Conservation (phyloP, 2,888 invertebrate genomes). For the Acanthosepion pharaonis region DNA sequence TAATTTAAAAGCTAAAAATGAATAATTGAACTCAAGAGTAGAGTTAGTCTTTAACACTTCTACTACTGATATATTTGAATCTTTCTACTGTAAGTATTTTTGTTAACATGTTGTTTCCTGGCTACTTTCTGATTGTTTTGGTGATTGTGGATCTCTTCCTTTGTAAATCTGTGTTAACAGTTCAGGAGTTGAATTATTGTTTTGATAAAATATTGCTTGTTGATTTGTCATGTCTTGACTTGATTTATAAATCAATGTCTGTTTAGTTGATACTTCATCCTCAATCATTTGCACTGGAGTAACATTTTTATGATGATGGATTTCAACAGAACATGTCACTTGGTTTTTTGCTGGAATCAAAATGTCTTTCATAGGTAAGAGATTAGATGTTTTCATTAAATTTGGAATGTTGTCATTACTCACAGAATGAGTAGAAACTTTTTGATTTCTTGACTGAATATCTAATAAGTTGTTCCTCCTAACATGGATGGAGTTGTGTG, state of each 20-base stretch:
- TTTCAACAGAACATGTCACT: conserved; percentile 67
- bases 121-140: conserved; percentile 43
- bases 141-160: conserved; percentile 33
- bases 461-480: conserved; percentile 35
- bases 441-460: conserved; percentile 25
- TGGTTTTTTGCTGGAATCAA: conserved; percentile 63
- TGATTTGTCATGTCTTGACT: conserved; percentile 35
- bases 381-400: conserved; percentile 35
- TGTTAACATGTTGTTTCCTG: conserved; percentile 45
- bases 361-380: conserved; percentile 24
- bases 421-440: conserved; percentile 43
- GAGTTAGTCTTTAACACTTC: too few species aligned
- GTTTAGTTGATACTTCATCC: conserved; percentile 38
- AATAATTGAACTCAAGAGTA: too few species aligned
- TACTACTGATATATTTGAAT: neutral
- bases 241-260: neutral
- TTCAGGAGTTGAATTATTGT: conserved; percentile 41
- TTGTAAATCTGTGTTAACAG: conserved; percentile 42
- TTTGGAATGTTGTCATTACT: neutral
- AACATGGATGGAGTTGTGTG: conserved; percentile 46
- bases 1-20: neutral
- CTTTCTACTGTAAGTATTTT: neutral
- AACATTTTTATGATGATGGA: conserved; percentile 66
- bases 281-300: conserved; percentile 51
- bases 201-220: conserved; percentile 37